Percentiles rank a stretch among this genome's conserved stretches.
phyloP scores from a whole-genome alignment of 2,888 invertebrate genomes.

The Drosophila bunnanda region DNA sequence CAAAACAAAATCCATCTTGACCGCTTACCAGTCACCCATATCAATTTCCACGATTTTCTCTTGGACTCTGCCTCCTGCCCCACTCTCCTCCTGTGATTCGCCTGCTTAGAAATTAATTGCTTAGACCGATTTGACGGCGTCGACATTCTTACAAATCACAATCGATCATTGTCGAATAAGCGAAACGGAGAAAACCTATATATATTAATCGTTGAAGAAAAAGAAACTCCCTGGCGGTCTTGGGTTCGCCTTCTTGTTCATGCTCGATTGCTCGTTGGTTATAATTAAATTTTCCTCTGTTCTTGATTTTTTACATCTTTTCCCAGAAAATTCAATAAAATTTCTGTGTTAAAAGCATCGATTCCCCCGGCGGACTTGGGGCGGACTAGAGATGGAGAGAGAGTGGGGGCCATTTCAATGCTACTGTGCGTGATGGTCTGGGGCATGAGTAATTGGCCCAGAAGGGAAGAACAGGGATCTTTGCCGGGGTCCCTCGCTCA shows the following conservation, averaged over 20 bases:
- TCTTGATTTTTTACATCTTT: conserved; percentile 56
- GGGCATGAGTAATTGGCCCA: conserved; percentile 63
- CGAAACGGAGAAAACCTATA: conserved; percentile 22
- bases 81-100: conserved; percentile 19
- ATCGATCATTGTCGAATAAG: conserved; percentile 77
- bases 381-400: too few relatives aligned
- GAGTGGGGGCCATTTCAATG: conserved; percentile 51
- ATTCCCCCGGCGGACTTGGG: conserved; percentile 27
- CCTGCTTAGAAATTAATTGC: conserved; percentile 59
- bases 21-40: conserved; percentile 53
- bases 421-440: conserved; percentile 59
- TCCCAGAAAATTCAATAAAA: conserved; percentile 54
- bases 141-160: conserved; percentile 70
- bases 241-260: conserved; percentile 15
- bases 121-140: conserved; percentile 40
- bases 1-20: conserved; percentile 75
- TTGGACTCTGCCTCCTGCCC: background rate
- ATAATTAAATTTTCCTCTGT: conserved; percentile 68
- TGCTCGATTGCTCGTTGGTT: conserved; percentile 44
- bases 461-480: conserved; percentile 7
- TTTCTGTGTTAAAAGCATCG: conserved; percentile 24
- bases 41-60: conserved; percentile 65
- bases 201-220: conserved; percentile 50
- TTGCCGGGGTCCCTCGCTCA: background rate
- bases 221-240: conserved; percentile 33